Conservation (phyloP, 2,797 vertebrate species). For the Acrocephalus scirpaceus region DNA sequence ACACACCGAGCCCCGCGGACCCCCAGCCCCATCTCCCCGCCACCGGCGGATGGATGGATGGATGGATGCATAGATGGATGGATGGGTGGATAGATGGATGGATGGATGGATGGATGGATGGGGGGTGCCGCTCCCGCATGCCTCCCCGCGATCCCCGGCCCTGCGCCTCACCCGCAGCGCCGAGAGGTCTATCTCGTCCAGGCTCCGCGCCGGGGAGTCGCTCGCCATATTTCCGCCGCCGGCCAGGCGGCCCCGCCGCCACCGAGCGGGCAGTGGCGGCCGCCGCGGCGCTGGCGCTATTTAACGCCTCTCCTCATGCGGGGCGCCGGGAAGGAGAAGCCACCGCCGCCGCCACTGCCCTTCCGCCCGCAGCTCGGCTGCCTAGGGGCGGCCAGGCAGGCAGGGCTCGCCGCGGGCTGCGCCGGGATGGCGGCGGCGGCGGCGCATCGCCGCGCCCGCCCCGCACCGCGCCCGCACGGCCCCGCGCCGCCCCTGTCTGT, state of each 20-base stretch:
- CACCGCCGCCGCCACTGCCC: background rate
- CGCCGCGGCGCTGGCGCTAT: constrained; percentile 37
- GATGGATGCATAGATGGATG: too few species aligned
- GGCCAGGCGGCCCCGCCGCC: background rate
- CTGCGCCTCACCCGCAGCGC: constrained; percentile 89
- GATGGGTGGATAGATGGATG: background rate
- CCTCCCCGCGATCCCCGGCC: background rate
- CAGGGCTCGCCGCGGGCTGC: constrained; percentile 9
- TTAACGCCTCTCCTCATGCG: constrained; percentile 52
- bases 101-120: background rate
- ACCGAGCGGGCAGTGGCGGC: constrained; percentile 3
- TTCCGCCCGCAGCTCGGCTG: background rate
- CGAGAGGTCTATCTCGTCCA: constrained; percentile 97
- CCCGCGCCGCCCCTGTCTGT: constrained; percentile 15
- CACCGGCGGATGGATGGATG: too few species aligned
- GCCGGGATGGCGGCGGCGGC: constrained; percentile 38
- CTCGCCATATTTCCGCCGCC: constrained; percentile 88
- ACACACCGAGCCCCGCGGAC: background rate
- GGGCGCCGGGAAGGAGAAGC: background rate
- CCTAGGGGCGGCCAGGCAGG: background rate
- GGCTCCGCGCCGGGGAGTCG: constrained; percentile 94
- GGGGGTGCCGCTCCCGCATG: background rate
- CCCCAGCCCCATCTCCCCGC: background rate
- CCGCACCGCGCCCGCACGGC: background rate
- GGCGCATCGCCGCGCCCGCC: background rate